Evolutionary conservation across 30 jellyfish, hydroid and myxozoan species (phyloP), one percentile per base, ranked within the genome.

Genomic region (Aurelia sp.): DNA sequence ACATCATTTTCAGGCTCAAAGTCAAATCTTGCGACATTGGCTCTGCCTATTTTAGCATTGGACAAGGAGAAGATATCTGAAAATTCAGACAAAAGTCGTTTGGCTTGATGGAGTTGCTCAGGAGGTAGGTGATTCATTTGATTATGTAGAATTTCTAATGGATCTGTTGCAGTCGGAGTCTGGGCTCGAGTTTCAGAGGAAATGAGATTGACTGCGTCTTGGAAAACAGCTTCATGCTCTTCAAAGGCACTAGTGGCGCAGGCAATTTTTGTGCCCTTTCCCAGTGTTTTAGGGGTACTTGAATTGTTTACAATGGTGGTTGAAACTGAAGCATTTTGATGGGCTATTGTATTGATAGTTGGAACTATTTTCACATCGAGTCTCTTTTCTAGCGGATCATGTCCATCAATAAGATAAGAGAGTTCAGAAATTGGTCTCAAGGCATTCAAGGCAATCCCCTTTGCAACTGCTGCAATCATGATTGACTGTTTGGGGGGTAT

Each of bases 101-200:
- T 76, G 75, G 75, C 75, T 76, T 76, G 87, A 13, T 55, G 76
- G 61, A 76, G 75, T 38, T 51, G 87, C 87, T 21, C 74, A 59
- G 87, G 87, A 57, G 87, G 75, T 55, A 76, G 61, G 58, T 76
- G 87, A 13, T 47, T 53, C 87, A 76, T 19, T 59, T 76, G 87
- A 52, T 55, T 24, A 58, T 51, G 13, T 22, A 76, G 31, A 76
- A 76, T 19, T 17, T 47, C 21, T 8, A 76, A 15, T 3, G 87
- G 76, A 27, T 76, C 87, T 22, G 11, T 24, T 22, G 59, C 20
- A 60, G 8, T n/a, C 17, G 63, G 17, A 61, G 74, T 2, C 59
- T 40, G 74, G 35, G 74, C 17, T 21, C 61, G 7, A 51, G 24
- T 35, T 6, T 73, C 70, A 44, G 71, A 40, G 13, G 84, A 73